These are phyloP conservation scores for Nemotelus pantherinus DNA, from an alignment of 2,888 invertebrate genomes.

Conservation along the genomic window DNA sequence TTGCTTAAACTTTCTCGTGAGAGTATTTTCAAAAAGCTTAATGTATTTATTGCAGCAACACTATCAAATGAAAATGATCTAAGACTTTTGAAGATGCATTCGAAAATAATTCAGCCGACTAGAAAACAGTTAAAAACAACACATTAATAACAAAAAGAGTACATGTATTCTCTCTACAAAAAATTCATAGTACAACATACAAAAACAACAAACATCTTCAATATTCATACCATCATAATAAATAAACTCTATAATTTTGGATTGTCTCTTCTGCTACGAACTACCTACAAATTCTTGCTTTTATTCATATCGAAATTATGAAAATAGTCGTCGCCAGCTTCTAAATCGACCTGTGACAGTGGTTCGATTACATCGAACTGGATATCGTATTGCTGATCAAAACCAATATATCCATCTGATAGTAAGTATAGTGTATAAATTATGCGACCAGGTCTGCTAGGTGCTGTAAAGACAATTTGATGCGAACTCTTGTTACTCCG, in stretches of 20 bases:
- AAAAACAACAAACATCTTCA: slow-evolving; percentile 26
- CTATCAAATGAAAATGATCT: too few relatives aligned
- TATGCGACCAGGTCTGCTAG: slow-evolving; percentile 75
- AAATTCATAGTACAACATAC: slow-evolving; percentile 24
- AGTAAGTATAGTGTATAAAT: slow-evolving; percentile 84
- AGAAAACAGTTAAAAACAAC: too few relatives aligned
- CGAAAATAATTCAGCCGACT: too few relatives aligned
- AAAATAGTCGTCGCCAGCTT: neutral
- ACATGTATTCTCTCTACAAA: too few relatives aligned
- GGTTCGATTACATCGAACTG: slow-evolving; percentile 66
- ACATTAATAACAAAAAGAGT: too few relatives aligned
- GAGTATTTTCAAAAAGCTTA: too few relatives aligned
- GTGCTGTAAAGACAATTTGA: slow-evolving; percentile 72
- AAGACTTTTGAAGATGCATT: too few relatives aligned
- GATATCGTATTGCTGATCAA: slow-evolving; percentile 87
- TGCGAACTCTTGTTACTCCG: slow-evolving; percentile 66
- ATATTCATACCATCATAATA: slow-evolving; percentile 5
- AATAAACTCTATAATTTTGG: slow-evolving; percentile 5
- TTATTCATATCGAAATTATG: slow-evolving; percentile 9
- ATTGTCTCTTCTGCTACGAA: neutral
- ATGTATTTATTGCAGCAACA: too few relatives aligned
- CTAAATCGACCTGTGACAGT: neutral
- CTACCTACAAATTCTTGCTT: neutral
- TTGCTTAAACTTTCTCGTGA: too few relatives aligned
- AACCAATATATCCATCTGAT: slow-evolving; percentile 92